These are phyloP conservation scores for Drosophila monieri DNA, from an alignment of 2,888 invertebrate species.

Conservation along the genomic window DNA sequence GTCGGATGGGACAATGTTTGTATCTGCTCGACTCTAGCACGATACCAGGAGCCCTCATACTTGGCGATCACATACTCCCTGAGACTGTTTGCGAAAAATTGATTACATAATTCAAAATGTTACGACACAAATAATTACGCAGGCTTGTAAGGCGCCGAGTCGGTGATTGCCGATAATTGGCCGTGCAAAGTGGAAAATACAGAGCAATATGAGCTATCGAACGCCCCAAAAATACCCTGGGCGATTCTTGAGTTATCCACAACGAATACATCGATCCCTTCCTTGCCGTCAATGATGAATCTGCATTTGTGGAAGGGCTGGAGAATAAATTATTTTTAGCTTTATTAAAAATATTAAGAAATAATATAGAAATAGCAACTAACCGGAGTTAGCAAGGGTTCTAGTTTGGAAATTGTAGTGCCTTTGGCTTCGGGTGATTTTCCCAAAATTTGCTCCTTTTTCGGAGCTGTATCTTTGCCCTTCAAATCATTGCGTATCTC, in stretches of 20 bases:
- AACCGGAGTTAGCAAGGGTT: conserved; percentile 19
- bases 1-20: neutral
- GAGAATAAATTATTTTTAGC: neutral
- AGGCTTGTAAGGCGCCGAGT: conserved; percentile 51
- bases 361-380: neutral
- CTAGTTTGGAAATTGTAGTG: neutral
- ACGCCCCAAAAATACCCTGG: conserved; percentile 56
- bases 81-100: conserved; percentile 13
- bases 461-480: neutral
- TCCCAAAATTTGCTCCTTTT: neutral
- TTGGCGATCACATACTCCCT: conserved; percentile 55
- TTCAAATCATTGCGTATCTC: neutral
- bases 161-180: conserved; percentile 28
- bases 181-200: conserved; percentile 34
- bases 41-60: conserved; percentile 47
- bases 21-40: conserved; percentile 51
- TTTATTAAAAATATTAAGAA: neutral
- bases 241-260: conserved; percentile 50
- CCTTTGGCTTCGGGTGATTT: neutral
- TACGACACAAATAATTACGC: conserved; percentile 26
- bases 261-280: conserved; percentile 47
- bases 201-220: conserved; percentile 27
- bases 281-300: neutral
- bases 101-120: neutral
- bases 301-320: conserved; percentile 53